Evolutionary conservation across 2,113 vertebrate species (phyloP).

Genomic region (Clupea harengus): DNA sequence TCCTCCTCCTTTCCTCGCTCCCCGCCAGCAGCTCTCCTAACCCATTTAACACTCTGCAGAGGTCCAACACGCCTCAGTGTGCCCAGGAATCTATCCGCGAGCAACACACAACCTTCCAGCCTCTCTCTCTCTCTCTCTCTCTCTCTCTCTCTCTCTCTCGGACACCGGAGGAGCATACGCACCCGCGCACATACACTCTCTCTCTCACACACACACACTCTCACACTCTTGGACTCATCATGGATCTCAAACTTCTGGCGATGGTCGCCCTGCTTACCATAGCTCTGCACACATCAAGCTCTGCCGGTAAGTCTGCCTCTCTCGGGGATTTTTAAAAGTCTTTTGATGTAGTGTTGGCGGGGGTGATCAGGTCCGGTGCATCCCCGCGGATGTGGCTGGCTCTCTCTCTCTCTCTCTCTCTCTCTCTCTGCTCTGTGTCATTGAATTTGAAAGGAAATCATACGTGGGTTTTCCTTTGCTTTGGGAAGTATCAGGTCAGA

Average conservation of each 20-base stretch:
- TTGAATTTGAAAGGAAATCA: background rate
- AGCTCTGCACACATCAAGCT: constrained; percentile 62
- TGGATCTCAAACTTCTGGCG: constrained; percentile 83
- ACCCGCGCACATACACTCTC: constrained; percentile 11
- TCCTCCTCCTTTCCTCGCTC: constrained; percentile 51
- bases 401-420: background rate
- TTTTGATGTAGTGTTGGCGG: background rate
- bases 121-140: background rate
- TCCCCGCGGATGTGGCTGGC: background rate
- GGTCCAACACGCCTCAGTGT: constrained; percentile 60
- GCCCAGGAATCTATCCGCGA: constrained; percentile 65
- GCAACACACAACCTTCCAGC: constrained; percentile 46
- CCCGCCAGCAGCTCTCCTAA: constrained; percentile 47
- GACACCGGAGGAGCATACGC: constrained; percentile 14
- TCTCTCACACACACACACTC: constrained; percentile 26
- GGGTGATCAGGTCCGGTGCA: background rate
- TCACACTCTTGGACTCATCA: constrained; percentile 50
- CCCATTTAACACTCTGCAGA: constrained; percentile 62
- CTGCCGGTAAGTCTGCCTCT: constrained; percentile 73
- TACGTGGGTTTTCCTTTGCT: background rate
- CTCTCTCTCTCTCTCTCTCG: background rate
- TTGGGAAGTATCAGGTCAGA: background rate
- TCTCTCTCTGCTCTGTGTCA: background rate
- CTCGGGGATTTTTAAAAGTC: background rate
- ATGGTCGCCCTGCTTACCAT: constrained; percentile 76